Evolutionary conservation across 2,797 vertebrate species (phyloP).

Genomic region (Ptychadena robeensis): DNA sequence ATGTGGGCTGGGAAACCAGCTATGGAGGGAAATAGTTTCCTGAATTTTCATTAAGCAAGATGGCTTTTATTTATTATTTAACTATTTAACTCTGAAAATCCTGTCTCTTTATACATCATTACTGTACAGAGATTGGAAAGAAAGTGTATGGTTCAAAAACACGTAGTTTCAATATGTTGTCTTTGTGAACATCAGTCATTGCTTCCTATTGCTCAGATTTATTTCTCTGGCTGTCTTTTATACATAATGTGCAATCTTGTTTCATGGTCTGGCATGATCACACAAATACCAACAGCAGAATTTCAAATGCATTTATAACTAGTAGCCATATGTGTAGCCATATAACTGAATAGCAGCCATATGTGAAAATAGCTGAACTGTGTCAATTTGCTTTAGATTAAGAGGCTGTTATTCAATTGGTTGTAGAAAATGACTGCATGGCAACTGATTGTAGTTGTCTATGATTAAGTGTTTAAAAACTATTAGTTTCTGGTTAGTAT

Average conservation of each 20-base stretch:
- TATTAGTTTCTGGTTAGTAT: neutral
- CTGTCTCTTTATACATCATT: too few species aligned
- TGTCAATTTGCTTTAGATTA: neutral
- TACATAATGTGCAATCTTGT: neutral
- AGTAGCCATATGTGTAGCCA: neutral
- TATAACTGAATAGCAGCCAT: neutral
- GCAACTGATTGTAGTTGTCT: neutral
- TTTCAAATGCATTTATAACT: neutral
- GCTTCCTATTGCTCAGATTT: too few species aligned
- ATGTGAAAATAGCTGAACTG: neutral
- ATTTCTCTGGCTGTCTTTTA: neutral
- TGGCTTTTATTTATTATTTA: too few species aligned
- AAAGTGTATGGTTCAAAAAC: too few species aligned
- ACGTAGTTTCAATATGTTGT: too few species aligned
- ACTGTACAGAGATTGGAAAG: too few species aligned
- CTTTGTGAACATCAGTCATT: too few species aligned
- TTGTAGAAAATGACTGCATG: neutral
- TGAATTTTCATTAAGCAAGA: too few species aligned
- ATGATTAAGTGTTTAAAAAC: neutral
- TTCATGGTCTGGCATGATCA: neutral
- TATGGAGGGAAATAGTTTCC: too few species aligned
- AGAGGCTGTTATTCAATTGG: neutral
- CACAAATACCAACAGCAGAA: neutral
- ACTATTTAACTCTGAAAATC: too few species aligned
- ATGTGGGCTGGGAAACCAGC: too few species aligned